phyloP scores from a whole-genome alignment of 2,797 vertebrate species.

The Avahi laniger region DNA sequence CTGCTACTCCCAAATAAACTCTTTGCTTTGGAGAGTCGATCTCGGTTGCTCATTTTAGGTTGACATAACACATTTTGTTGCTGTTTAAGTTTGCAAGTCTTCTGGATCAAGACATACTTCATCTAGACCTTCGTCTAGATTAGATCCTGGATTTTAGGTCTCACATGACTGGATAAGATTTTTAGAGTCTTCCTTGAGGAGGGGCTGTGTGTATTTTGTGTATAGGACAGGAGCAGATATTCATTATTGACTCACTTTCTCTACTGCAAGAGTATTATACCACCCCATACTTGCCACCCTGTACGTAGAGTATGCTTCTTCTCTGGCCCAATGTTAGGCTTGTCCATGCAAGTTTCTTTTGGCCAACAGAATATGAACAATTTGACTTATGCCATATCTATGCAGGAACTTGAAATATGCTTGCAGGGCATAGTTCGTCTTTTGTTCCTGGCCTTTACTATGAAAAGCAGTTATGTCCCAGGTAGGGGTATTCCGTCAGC shows the following conservation, averaged over 20 bases:
- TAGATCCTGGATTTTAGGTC: neutral
- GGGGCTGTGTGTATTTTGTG: neutral
- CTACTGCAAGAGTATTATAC: neutral
- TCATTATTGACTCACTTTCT: neutral
- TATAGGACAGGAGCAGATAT: neutral
- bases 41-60: neutral
- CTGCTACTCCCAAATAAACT: neutral
- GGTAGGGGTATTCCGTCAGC: neutral
- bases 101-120: neutral
- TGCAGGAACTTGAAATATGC: neutral
- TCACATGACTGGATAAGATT: neutral
- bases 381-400: neutral
- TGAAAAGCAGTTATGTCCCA: neutral
- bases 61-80: neutral
- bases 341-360: neutral
- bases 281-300: neutral
- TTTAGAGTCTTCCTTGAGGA: neutral
- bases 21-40: neutral
- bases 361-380: neutral
- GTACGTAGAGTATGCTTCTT: neutral
- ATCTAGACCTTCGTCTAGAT: neutral
- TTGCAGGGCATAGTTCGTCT: neutral
- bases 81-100: neutral
- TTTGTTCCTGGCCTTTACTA: neutral
- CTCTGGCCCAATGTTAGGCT: neutral